Evolutionary conservation across 23 tunicate species (phyloP).

Genomic region (Corella eumyota): DNA sequence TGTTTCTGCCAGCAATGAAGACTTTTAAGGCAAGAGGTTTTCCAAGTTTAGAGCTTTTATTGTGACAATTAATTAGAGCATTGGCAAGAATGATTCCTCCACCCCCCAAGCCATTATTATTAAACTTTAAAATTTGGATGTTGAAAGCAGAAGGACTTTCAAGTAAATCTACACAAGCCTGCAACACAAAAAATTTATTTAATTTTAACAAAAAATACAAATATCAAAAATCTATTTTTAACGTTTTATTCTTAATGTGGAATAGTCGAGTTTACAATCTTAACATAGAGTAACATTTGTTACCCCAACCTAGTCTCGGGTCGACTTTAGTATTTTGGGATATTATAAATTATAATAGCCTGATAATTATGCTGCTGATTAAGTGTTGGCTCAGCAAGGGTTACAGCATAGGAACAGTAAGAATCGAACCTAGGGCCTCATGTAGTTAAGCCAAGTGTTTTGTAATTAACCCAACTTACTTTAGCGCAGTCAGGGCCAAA

Average conservation of each 20-base stretch:
- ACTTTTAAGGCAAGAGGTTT: conserved; percentile 60
- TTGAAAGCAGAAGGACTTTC: conserved; percentile 30
- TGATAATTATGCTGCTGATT: no score
- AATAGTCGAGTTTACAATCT: no score
- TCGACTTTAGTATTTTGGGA: no score
- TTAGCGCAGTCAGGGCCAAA: conserved; percentile 77
- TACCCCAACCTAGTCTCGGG: no score
- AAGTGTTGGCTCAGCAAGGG: no score
- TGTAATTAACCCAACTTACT: conserved; percentile 11
- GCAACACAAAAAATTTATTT: neutral
- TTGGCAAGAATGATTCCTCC: conserved; percentile 68
- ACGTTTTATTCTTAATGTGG: no score
- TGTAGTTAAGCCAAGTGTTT: no score
- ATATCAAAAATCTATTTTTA: no score
- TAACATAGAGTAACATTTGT: no score
- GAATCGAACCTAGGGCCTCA: no score
- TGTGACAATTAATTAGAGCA: conserved; percentile 66
- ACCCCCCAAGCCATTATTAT: conserved; percentile 80
- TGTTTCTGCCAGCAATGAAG: conserved; percentile 80
- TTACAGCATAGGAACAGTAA: no score
- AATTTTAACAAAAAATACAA: neutral
- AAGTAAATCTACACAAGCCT: conserved; percentile 43
- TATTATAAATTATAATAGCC: no score
- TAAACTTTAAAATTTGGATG: conserved; percentile 48
- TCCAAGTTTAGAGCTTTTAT: conserved; percentile 31